Conservation (phyloP, 2,797 vertebrate genomes). For the Austrolebias charrua region DNA sequence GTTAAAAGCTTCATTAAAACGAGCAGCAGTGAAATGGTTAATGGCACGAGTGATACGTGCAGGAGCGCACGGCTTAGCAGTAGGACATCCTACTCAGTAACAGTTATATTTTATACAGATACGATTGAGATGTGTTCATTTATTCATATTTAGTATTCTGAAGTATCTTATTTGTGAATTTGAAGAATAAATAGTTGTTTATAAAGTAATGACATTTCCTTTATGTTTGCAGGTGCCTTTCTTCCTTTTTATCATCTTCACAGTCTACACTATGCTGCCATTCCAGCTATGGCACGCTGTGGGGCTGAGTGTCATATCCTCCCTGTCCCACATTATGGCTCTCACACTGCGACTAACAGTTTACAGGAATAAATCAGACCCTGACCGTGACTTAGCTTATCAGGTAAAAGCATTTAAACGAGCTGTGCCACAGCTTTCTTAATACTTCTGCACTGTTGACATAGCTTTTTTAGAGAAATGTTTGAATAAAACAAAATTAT, state of each 20-base stretch:
- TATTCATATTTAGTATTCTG: neutral
- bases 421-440: neutral
- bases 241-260: slow-evolving; percentile 95
- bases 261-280: slow-evolving; percentile 92
- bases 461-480: neutral
- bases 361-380: fast-evolving
- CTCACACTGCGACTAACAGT: slow-evolving; percentile 71
- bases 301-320: slow-evolving; percentile 82
- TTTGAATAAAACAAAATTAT: neutral
- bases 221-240: slow-evolving; percentile 86
- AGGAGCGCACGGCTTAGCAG: too few species aligned
- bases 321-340: slow-evolving; percentile 86
- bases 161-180: neutral
- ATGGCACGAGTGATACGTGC: too few species aligned
- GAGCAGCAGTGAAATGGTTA: too few species aligned
- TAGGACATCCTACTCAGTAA: too few species aligned
- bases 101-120: neutral
- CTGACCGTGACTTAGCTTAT: slow-evolving; percentile 70
- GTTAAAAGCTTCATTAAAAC: too few species aligned
- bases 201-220: slow-evolving; percentile 12
- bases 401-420: slow-evolving; percentile 54
- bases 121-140: neutral
- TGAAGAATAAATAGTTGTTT: neutral
- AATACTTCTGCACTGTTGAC: neutral
- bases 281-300: slow-evolving; percentile 87